Conservation (phyloP, 2,888 invertebrate species). For the Oxycera nigricornis region DNA sequence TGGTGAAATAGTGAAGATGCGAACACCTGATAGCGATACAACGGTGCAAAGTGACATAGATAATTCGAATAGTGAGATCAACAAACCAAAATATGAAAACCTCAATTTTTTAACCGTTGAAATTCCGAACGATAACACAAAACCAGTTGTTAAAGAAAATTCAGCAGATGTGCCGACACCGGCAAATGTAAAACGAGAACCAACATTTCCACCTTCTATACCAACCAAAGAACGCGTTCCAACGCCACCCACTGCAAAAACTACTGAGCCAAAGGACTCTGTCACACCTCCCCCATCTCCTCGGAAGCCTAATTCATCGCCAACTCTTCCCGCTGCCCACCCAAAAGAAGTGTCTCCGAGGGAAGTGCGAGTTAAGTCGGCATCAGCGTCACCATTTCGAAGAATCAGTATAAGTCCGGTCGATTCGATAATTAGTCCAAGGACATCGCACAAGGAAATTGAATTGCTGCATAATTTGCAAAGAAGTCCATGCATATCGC, state of each 20-base stretch:
- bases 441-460: constrained; percentile 67
- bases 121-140: constrained; percentile 60
- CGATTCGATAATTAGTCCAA: constrained; percentile 62
- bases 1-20: constrained; percentile 84
- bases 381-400: constrained; percentile 54
- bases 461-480: constrained; percentile 74
- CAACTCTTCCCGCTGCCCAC: constrained; percentile 45
- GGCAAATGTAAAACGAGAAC: not conserved
- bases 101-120: constrained; percentile 55
- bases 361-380: constrained; percentile 42
- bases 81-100: constrained; percentile 45
- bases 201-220: not conserved
- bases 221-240: constrained; percentile 9
- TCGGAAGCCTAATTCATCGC: not conserved
- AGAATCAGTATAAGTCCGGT: constrained; percentile 62
- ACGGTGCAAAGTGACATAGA: constrained; percentile 67
- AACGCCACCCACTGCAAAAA: not conserved
- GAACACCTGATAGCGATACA: constrained; percentile 85
- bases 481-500: constrained; percentile 68
- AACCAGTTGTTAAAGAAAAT: constrained; percentile 51
- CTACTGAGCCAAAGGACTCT: not conserved
- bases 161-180: not conserved
- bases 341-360: constrained; percentile 49
- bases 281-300: not conserved
- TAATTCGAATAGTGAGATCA: constrained; percentile 47